Percentiles rank a stretch among this genome's conserved stretches.
phyloP scores from a whole-genome alignment of 2,797 vertebrate species.

The Coreius guichenoti region DNA sequence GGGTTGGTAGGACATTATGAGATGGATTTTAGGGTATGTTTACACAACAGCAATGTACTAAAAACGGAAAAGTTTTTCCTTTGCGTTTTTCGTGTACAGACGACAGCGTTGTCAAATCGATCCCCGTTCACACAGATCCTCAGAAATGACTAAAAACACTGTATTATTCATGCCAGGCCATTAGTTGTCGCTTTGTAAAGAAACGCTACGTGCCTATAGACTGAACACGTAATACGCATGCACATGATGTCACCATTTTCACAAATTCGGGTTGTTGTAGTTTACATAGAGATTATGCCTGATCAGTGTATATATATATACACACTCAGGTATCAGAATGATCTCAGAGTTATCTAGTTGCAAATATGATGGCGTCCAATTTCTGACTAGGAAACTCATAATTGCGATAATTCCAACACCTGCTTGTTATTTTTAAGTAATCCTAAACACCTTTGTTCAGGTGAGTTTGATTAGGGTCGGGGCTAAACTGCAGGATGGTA shows the following conservation, averaged over 20 bases:
- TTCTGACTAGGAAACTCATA: not conserved
- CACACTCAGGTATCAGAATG: too few relatives aligned
- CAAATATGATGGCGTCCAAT: not conserved
- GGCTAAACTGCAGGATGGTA: not conserved
- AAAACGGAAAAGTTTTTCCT: not conserved
- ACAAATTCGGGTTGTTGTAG: not conserved
- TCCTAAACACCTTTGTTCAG: not conserved
- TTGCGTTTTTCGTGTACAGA: not conserved
- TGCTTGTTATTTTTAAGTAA: not conserved
- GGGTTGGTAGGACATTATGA: not conserved
- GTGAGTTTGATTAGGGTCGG: not conserved
- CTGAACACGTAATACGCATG: not conserved
- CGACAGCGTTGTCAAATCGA: too few relatives aligned
- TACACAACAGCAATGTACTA: not conserved
- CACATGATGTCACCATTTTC: not conserved
- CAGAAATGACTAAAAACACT: too few relatives aligned
- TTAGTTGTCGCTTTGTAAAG: too few relatives aligned
- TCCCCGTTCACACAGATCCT: too few relatives aligned
- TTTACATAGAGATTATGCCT: not conserved
- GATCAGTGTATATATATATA: too few relatives aligned
- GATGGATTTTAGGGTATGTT: not conserved
- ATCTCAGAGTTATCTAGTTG: not conserved
- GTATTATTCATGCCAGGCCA: too few relatives aligned
- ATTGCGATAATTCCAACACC: not conserved
- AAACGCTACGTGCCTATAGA: too few relatives aligned